These are phyloP conservation scores for Herpailurus yagouaroundi DNA, from an alignment of 2,113 vertebrate species.

Conservation along the genomic window DNA sequence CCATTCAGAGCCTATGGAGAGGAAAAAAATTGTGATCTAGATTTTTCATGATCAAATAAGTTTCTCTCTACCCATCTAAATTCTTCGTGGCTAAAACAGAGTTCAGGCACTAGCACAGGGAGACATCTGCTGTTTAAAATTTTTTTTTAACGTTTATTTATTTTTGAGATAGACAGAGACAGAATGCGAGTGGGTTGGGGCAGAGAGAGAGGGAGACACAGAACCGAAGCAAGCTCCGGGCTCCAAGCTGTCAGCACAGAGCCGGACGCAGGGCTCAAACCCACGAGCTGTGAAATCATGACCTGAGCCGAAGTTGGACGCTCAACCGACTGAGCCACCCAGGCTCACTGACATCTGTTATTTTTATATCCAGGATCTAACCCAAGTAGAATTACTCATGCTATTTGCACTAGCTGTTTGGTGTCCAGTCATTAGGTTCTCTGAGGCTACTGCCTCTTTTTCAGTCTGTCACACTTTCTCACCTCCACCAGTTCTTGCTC, in stretches of 20 bases:
- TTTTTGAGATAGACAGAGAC: too few relatives aligned
- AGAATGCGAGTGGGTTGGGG: too few relatives aligned
- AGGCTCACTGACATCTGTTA: too few relatives aligned
- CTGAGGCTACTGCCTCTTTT: neutral
- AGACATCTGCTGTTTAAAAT: neutral
- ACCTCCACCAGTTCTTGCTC: neutral
- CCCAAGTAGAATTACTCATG: neutral
- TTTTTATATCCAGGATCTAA: neutral
- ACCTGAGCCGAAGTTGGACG: too few relatives aligned
- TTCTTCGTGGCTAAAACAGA: neutral
- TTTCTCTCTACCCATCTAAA: neutral
- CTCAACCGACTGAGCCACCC: too few relatives aligned
- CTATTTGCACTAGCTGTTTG: neutral
- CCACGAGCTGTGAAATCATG: too few relatives aligned
- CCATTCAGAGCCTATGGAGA: neutral
- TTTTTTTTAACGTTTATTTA: too few relatives aligned
- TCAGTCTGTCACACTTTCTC: neutral
- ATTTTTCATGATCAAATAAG: neutral
- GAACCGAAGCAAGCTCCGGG: too few relatives aligned
- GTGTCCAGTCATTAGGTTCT: neutral
- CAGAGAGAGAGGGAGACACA: too few relatives aligned
- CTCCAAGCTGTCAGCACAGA: too few relatives aligned
- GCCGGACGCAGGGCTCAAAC: too few relatives aligned
- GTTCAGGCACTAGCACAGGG: neutral
- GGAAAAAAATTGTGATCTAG: neutral